Evolutionary conservation across 2,113 vertebrate genomes (phyloP).

Genomic region (Austrofundulus limnaeus): DNA sequence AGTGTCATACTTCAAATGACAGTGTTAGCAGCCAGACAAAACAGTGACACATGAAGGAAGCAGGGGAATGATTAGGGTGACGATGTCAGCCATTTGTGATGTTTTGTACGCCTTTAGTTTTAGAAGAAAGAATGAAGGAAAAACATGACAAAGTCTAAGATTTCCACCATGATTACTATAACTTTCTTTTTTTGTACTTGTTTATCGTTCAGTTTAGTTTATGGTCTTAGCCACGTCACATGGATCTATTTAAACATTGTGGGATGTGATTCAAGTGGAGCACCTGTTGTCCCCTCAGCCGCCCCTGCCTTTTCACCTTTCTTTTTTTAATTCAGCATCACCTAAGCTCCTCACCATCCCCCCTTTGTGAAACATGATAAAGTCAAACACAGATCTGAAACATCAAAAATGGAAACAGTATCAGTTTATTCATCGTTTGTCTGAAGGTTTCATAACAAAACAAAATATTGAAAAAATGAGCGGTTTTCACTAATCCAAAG

Average conservation of each 20-base stretch:
- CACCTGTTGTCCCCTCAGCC: constrained; percentile 26
- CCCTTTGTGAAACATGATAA: constrained; percentile 36
- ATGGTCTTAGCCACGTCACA: background rate
- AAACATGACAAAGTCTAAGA: too few species aligned
- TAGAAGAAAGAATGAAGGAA: too few species aligned
- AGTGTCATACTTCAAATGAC: constrained; percentile 43
- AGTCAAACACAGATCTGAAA: constrained; percentile 40
- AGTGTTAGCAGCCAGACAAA: constrained; percentile 16
- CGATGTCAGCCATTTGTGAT: constrained; percentile 4
- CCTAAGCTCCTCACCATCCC: constrained; percentile 29
- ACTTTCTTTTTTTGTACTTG: too few species aligned
- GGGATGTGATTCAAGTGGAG: background rate
- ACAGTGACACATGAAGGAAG: constrained; percentile 15
- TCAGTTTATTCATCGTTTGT: constrained; percentile 29
- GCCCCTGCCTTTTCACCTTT: constrained; percentile 6
- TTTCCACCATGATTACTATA: too few species aligned
- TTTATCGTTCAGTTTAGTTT: background rate
- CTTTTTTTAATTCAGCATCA: constrained; percentile 41
- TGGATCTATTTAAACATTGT: constrained; percentile 41
- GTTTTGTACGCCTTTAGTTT: background rate
- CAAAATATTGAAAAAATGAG: constrained; percentile 34
- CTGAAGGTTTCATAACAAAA: constrained; percentile 45
- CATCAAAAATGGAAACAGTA: constrained; percentile 18
- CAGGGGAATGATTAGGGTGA: constrained; percentile 10
- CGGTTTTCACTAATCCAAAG: constrained; percentile 8